phyloP scores from a whole-genome alignment of 1,140 invertebrate species.

The Brachionus koreanus region DNA sequence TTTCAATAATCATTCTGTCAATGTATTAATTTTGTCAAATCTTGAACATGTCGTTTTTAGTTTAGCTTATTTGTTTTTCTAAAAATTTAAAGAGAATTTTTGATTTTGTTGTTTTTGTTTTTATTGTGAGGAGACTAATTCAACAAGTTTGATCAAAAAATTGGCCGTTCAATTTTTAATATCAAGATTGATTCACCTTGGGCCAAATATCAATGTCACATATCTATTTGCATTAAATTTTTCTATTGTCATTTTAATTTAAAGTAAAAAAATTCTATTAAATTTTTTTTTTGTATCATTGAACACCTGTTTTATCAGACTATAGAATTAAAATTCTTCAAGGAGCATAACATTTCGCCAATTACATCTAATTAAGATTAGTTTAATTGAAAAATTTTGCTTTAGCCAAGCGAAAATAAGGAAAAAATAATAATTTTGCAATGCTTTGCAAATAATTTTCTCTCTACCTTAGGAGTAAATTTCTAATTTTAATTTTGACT shows the following conservation, averaged over 20 bases:
- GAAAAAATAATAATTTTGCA: constrained; percentile 4
- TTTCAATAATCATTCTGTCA: not conserved
- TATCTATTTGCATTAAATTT: constrained; percentile 4
- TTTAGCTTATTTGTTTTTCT: not conserved
- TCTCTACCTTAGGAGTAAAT: not conserved
- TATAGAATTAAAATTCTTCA: not conserved
- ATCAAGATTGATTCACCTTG: not conserved
- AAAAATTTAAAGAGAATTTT: not conserved
- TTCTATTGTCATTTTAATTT: not conserved
- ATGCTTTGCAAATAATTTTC: not conserved
- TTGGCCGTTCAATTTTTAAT: not conserved
- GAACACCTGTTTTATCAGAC: not conserved
- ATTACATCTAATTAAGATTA: not conserved
- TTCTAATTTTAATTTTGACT: constrained; percentile 12
- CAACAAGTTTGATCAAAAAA: not conserved
- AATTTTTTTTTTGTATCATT: not conserved
- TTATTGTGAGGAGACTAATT: not conserved
- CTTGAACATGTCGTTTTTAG: not conserved
- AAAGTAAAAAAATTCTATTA: not conserved
- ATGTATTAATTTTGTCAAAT: not conserved
- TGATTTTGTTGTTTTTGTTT: not conserved
- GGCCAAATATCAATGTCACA: not conserved
- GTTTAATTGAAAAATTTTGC: not conserved
- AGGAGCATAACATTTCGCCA: not conserved
- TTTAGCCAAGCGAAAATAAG: not conserved